A percentile compares a stretch with the other conserved stretches of the same genome.
phyloP scores from a whole-genome alignment of 2,113 vertebrate genomes.

The Erinaceus europaeus region DNA sequence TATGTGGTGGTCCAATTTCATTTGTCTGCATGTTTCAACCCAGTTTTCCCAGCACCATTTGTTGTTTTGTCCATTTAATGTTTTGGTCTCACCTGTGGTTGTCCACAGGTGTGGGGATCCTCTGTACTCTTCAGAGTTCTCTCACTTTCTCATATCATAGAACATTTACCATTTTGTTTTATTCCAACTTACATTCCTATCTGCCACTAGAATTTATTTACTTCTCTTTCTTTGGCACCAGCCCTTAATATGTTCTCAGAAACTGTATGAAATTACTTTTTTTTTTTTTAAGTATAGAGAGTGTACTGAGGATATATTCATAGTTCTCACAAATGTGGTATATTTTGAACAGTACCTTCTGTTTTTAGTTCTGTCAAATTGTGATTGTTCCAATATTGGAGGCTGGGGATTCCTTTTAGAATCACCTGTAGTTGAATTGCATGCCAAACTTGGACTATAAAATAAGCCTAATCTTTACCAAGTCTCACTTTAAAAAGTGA shows the following conservation, averaged over 20 bases:
- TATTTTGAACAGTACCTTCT: background rate
- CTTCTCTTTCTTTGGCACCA: conserved; percentile 6
- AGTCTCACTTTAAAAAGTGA: background rate
- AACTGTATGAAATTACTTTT: background rate
- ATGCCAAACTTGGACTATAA: conserved; percentile 9
- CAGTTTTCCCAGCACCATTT: too few species aligned
- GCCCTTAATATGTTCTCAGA: background rate
- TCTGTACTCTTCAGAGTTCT: background rate
- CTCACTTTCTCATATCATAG: background rate
- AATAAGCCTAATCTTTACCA: conserved; percentile 17
- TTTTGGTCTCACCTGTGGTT: too few species aligned
- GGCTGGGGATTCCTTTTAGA: background rate
- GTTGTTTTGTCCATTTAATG: too few species aligned
- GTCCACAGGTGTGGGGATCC: background rate
- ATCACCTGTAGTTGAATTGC: conserved; percentile 41
- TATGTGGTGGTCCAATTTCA: too few species aligned
- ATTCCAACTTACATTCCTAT: background rate
- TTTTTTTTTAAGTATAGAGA: background rate
- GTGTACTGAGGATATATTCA: background rate
- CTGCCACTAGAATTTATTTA: background rate
- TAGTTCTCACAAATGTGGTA: background rate
- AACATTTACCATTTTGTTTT: background rate
- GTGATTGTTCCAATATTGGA: background rate
- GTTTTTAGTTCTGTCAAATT: conserved; percentile 47
- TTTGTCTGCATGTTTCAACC: too few species aligned